Evolutionary conservation across 2,888 invertebrate species (phyloP), one percentile per base, ranked within the genome.

Genomic region (Syrphus vitripennis): DNA sequence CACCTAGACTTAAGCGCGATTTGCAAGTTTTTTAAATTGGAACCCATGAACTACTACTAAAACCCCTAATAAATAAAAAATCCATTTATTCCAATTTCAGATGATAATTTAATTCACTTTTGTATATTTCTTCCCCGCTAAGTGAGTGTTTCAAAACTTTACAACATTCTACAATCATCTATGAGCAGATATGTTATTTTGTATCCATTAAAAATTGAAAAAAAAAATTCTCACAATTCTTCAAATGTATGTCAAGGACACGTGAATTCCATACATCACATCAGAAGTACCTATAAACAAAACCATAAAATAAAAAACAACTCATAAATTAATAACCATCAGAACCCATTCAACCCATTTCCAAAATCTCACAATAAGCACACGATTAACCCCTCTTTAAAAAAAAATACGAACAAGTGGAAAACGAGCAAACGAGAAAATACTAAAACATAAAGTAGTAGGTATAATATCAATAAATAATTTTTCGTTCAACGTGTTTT

Each of bases 401-500:
- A 45, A 55, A 55, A 53, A 29, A 53, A 70, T 5, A 69, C 21
- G 19, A 55, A 71, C 63, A 59, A 55, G 29, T 69, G 31, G 69
- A 55, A 75, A 83, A 80, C 80, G 40, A 76, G 63, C 34, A 67
- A 55, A 79, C 79, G 34, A 77, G 29, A n/a, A 63, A 40, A 37
- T 31, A 80, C 59, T 59, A 75, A 70, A 65, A 59, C 70, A 72
- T 63, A 74, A 74, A 86, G 31, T n/a, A n/a, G n/a, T n/a, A n/a
- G n/a, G n/a, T 63, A 74, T 82, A 82, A 82, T 86, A 82, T 82
- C 86, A 86, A 86, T 86, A 86, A 86, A 86, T 86, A 86, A 86
- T 86, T 82, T 86, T 82, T 86, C 70, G 70, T 70, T 82, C 76
- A 89, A 89, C 89, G 90, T 90, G 90, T 90, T 89, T 89, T 87